Percentiles rank a stretch among this genome's conserved stretches.
Evolutionary conservation across 2,797 vertebrate genomes (phyloP).

Genomic region (Protonibea diacanthus): DNA sequence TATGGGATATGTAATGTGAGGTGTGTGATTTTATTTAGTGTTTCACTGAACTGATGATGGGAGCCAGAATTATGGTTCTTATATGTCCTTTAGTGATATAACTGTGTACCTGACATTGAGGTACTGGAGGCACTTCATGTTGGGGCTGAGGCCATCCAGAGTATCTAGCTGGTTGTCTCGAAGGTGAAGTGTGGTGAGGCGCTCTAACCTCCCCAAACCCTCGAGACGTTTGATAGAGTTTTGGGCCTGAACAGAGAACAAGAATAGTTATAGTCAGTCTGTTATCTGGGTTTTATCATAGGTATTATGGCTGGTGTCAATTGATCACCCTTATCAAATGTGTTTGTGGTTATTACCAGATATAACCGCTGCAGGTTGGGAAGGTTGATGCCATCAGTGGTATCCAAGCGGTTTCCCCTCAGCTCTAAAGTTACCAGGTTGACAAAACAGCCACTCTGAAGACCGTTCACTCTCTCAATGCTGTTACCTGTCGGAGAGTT

Average conservation of each 20-base stretch:
- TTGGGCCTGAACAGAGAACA: constrained; percentile 85
- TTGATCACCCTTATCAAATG: background rate
- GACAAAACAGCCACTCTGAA: constrained; percentile 82
- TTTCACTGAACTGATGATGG: constrained; percentile 14
- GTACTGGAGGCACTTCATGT: constrained; percentile 92
- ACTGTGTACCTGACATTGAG: constrained; percentile 85
- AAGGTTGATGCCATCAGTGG: constrained; percentile 89
- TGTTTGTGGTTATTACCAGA: constrained; percentile 83
- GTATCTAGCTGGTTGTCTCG: constrained; percentile 91
- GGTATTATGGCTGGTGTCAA: background rate
- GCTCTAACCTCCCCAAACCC: constrained; percentile 86
- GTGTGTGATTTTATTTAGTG: background rate
- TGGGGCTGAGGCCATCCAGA: constrained; percentile 88
- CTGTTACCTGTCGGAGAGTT: constrained; percentile 85
- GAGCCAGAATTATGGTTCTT: background rate
- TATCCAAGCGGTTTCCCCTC: constrained; percentile 89
- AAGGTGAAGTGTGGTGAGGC: constrained; percentile 90
- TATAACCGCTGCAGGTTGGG: constrained; percentile 90
- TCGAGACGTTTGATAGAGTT: constrained; percentile 88
- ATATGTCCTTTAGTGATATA: background rate
- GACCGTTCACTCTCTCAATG: constrained; percentile 81
- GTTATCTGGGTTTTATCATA: background rate
- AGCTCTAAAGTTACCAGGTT: constrained; percentile 91
- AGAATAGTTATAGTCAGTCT: background rate
- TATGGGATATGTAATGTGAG: background rate